Conservation (phyloP, 2,113 vertebrate genomes). For the Siniperca knerii region DNA sequence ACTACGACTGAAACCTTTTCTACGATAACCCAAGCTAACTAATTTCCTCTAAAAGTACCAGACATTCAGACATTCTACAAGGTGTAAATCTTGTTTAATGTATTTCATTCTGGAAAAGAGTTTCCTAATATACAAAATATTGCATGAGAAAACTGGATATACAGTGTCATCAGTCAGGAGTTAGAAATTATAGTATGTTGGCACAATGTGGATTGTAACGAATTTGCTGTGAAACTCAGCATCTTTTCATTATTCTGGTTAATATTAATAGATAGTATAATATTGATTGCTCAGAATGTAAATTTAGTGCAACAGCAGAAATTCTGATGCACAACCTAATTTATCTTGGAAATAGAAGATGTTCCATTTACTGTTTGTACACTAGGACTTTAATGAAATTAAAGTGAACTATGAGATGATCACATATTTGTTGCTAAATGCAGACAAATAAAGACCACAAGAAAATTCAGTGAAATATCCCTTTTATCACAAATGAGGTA, state of each 20-base stretch:
- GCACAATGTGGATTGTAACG: background rate
- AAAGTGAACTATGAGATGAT: background rate
- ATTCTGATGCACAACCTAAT: background rate
- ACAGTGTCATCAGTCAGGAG: background rate
- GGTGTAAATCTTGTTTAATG: background rate
- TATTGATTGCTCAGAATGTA: background rate
- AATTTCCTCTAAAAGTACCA: background rate
- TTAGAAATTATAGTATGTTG: background rate
- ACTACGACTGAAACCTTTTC: too few relatives aligned
- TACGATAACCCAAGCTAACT: background rate
- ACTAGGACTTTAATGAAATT: background rate
- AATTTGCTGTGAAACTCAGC: slow-evolving; percentile 1
- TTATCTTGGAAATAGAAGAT: slow-evolving; percentile 12
- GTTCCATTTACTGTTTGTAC: background rate
- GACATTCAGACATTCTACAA: background rate
- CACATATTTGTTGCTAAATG: background rate
- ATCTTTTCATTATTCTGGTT: slow-evolving; percentile 12
- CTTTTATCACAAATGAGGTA: slow-evolving; percentile 2
- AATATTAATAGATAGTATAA: slow-evolving; percentile 10
- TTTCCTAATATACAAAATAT: background rate
- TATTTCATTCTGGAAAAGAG: background rate
- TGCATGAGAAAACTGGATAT: background rate
- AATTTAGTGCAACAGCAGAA: slow-evolving; percentile 3
- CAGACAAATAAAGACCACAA: background rate
- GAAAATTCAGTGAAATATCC: background rate